Conservation (phyloP, 1,140 invertebrate species). For the Ceratina australensis region DNA sequence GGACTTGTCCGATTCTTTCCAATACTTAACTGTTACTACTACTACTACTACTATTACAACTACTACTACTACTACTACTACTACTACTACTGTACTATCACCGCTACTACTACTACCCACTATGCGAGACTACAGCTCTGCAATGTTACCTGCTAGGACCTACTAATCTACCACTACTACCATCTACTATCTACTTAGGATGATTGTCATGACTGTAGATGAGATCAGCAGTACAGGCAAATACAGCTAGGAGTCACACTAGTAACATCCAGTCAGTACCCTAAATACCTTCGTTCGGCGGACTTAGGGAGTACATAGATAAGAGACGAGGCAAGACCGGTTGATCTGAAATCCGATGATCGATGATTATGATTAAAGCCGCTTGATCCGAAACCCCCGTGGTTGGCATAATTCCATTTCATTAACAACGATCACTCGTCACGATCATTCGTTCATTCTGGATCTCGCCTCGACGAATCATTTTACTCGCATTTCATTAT, state of each 20-base stretch:
- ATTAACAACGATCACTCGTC: not conserved
- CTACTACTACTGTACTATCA: constrained; percentile 47
- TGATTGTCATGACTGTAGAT: constrained; percentile 80
- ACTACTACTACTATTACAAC: constrained; percentile 36
- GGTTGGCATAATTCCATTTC: not conserved
- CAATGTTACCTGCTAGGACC: constrained; percentile 75
- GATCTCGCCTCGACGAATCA: constrained; percentile 43
- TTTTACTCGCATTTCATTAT: not conserved
- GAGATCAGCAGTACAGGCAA: constrained; percentile 78
- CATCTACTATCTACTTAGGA: constrained; percentile 75
- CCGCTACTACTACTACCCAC: constrained; percentile 43
- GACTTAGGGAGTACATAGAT: constrained; percentile 80
- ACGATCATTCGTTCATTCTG: constrained; percentile 18
- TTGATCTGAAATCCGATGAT: constrained; percentile 27
- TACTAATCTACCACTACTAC: constrained; percentile 74
- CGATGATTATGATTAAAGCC: not conserved
- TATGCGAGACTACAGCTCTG: constrained; percentile 70
- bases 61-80: constrained; percentile 51
- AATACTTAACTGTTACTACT: constrained; percentile 46
- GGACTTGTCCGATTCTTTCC: constrained; percentile 52
- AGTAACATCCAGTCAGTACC: constrained; percentile 79
- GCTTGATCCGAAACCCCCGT: not conserved
- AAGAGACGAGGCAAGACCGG: constrained; percentile 56
- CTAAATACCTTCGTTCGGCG: constrained; percentile 75
- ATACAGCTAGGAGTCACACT: constrained; percentile 78